These are phyloP conservation scores for Numenius arquata DNA, from an alignment of 2,113 vertebrate species.

Conservation along the genomic window DNA sequence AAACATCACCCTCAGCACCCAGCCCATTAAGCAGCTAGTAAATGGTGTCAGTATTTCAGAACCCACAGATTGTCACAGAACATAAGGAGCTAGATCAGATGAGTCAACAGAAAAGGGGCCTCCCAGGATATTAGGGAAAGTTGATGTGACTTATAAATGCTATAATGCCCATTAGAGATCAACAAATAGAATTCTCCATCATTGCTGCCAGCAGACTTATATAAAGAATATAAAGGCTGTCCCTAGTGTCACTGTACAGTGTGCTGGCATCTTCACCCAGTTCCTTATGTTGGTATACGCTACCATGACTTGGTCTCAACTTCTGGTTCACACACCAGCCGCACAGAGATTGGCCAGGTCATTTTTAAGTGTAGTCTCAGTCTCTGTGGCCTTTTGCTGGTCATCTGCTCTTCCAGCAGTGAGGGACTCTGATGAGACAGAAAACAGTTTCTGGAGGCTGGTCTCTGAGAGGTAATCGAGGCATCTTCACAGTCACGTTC, in stretches of 20 bases:
- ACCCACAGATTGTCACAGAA: neutral
- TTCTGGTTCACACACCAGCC: neutral
- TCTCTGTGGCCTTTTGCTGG: neutral
- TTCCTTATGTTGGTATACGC: neutral
- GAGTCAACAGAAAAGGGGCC: neutral
- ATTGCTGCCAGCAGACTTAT: neutral
- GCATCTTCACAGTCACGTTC: neutral
- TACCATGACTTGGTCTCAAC: neutral
- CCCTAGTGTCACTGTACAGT: neutral
- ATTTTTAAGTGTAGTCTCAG: neutral
- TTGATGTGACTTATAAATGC: neutral
- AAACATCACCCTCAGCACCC: neutral
- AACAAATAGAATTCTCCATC: neutral
- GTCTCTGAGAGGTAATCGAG: neutral
- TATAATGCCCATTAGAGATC: neutral
- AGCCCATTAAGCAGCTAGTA: neutral
- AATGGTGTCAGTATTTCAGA: neutral
- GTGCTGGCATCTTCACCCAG: neutral
- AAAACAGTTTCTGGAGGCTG: neutral
- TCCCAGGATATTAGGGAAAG: neutral
- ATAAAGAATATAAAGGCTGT: neutral
- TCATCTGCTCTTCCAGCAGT: neutral
- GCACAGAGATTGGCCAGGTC: neutral
- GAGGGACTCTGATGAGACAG: neutral
- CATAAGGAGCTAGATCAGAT: neutral